phyloP scores from a whole-genome alignment of 2,113 vertebrate species.

The Hemichromis elongatus region DNA sequence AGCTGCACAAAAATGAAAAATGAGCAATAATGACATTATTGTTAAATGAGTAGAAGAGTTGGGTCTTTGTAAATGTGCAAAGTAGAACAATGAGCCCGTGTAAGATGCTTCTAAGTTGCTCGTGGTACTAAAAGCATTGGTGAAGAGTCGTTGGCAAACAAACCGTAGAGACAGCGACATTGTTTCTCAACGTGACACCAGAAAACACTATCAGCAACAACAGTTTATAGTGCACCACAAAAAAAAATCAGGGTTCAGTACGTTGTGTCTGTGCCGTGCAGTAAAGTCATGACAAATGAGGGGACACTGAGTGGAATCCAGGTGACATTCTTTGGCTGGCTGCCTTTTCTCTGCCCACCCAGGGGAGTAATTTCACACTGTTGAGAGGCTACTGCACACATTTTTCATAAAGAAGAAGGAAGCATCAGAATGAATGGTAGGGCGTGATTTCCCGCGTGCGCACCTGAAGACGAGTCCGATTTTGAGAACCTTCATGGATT shows the following conservation, averaged over 20 bases:
- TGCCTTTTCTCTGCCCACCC: conserved; percentile 60
- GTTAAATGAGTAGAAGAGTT: background rate
- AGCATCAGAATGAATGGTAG: conserved; percentile 44
- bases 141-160: background rate
- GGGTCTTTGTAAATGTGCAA: background rate
- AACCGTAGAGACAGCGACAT: background rate
- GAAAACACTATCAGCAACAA: conserved; percentile 22
- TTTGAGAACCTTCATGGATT: conserved; percentile 46
- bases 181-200: conserved; percentile 28
- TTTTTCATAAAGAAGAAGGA: conserved; percentile 53
- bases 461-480: conserved; percentile 37
- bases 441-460: conserved; percentile 63
- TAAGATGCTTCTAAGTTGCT: background rate
- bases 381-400: conserved; percentile 50
- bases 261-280: conserved; percentile 5
- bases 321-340: conserved; percentile 59
- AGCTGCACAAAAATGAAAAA: background rate
- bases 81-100: background rate
- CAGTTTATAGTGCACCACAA: conserved; percentile 20
- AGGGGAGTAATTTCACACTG: conserved; percentile 63
- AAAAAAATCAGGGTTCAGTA: conserved; percentile 4
- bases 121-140: background rate
- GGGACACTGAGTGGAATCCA: conserved; percentile 50
- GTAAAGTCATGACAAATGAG: conserved; percentile 57
- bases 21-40: background rate